Base-by-base conservation (phyloP, 1,140 invertebrate species). In the Zelostemma sp. region DNA sequence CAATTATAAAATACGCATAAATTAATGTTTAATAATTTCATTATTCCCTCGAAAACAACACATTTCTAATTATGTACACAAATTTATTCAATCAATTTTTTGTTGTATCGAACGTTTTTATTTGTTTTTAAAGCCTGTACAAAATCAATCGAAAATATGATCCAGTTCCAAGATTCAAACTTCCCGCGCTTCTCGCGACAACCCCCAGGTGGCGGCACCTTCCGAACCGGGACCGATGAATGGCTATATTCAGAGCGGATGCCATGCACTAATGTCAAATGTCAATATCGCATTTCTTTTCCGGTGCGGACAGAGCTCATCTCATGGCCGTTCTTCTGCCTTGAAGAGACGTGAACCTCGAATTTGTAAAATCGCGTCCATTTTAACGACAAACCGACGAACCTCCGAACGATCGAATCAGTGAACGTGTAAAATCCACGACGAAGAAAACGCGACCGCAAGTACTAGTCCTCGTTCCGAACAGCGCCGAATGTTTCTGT, bases 401-500 rank as follows among this genome's bases (percentile, higher is more conserved):
- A 15, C 48, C 28, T 49, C 11, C 46, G 19, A 60, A 47, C 17
- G 35, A 38, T 38, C 38, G 41, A 55, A 50, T 40, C 12, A 49
- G 28, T 9, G 21, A 56, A 35, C 28, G 1, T 14, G 9, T 17
- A 0, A 18, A 25, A 0, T 33, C 45, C 4, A n/a, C 63, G 63
- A 66, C 62, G 49, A 4, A 48, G 35, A 46, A 46, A n/a, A n/a
- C n/a, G n/a, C n/a, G n/a, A n/a, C n/a, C n/a, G n/a, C n/a, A n/a
- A n/a, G n/a, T n/a, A n/a, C n/a, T n/a, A n/a, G n/a, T n/a, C n/a
- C n/a, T n/a, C n/a, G n/a, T n/a, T 28, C 8, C 25, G 25, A 28
- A 28, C 25, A n/a, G 67, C 46, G 47, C 61, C 79, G 80, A 81
- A 83, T 82, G 80, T 79, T 74, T 73, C 72, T 74, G 69, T 53